Evolutionary conservation across 1,140 invertebrate species (phyloP).

Genomic region (Trypoxylus dichotomus): DNA sequence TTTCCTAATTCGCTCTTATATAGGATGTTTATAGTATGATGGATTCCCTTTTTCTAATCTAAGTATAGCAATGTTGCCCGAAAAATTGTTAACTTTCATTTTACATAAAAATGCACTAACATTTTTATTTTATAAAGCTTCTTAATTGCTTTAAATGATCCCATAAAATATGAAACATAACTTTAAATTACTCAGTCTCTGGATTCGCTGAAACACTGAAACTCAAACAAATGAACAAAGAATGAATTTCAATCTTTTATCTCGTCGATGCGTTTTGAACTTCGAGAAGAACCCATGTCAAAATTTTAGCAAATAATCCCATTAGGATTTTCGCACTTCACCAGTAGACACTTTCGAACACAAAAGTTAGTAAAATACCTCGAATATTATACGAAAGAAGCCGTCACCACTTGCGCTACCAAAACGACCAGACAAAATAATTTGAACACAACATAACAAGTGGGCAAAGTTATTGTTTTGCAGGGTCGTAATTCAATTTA

Average conservation of each 20-base stretch:
- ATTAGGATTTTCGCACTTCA: neutral
- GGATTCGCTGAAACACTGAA: neutral
- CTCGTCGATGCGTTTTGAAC: neutral
- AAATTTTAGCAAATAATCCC: neutral
- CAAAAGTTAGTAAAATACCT: neutral
- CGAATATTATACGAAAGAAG: neutral
- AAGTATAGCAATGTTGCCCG: too few species aligned
- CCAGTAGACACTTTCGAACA: neutral
- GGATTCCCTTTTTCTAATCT: too few species aligned
- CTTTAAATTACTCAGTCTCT: too few species aligned
- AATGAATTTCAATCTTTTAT: neutral
- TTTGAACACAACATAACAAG: constrained; percentile 1
- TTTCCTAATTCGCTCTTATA: too few species aligned
- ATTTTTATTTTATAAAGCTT: too few species aligned
- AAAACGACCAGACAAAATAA: neutral
- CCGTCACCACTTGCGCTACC: neutral
- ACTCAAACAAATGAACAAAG: neutral
- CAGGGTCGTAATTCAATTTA: neutral
- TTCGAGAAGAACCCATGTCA: neutral
- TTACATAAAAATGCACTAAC: too few species aligned
- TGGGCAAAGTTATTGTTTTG: neutral
- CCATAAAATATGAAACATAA: too few species aligned
- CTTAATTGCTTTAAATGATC: too few species aligned
- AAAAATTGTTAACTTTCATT: too few species aligned
- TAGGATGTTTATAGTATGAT: too few species aligned